These are phyloP conservation scores for Smittia sp. DNA, from an alignment of 2,888 invertebrate genomes.

Conservation along the genomic window DNA sequence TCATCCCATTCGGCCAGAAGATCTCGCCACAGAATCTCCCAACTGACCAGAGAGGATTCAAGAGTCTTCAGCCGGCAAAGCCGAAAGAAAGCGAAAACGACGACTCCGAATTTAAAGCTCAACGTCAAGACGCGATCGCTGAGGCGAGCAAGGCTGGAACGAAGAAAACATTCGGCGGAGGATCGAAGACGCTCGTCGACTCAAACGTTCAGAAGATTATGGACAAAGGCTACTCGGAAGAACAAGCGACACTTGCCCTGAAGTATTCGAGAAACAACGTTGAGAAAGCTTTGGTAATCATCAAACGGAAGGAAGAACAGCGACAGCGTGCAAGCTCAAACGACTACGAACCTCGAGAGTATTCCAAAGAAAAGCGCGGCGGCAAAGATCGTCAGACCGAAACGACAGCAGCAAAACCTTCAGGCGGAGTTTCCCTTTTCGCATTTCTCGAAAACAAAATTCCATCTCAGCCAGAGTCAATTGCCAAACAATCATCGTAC, in stretches of 20 bases:
- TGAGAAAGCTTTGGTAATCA: slow-evolving; percentile 65
- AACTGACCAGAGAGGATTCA: slow-evolving; percentile 63
- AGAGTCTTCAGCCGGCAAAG: slow-evolving; percentile 63
- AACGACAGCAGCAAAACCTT: slow-evolving; percentile 62
- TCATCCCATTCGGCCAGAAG: slow-evolving; percentile 87
- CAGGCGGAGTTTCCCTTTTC: slow-evolving; percentile 75
- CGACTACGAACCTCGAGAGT: slow-evolving; percentile 55
- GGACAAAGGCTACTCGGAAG: slow-evolving; percentile 73
- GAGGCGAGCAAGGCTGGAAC: slow-evolving; percentile 71
- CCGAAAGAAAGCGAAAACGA: slow-evolving; percentile 61
- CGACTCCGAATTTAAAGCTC: slow-evolving; percentile 83
- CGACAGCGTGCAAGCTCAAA: slow-evolving; percentile 50
- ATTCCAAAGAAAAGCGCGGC: slow-evolving; percentile 34
- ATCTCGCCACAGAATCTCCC: slow-evolving; percentile 59
- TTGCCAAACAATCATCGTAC: slow-evolving; percentile 52
- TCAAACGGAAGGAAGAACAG: slow-evolving; percentile 60
- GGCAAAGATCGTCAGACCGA: slow-evolving; percentile 42
- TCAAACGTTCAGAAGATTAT: slow-evolving; percentile 75
- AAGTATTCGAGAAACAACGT: slow-evolving; percentile 70
- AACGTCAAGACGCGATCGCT: slow-evolving; percentile 84
- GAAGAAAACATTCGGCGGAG: slow-evolving; percentile 65
- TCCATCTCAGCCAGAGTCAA: slow-evolving; percentile 56
- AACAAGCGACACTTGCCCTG: slow-evolving; percentile 72
- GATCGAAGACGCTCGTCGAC: slow-evolving; percentile 66
- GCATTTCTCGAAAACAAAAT: slow-evolving; percentile 81